Percentiles rank a stretch among this genome's conserved stretches.
Conservation (phyloP, 2,888 invertebrate species). For the Meteorus colon region DNA sequence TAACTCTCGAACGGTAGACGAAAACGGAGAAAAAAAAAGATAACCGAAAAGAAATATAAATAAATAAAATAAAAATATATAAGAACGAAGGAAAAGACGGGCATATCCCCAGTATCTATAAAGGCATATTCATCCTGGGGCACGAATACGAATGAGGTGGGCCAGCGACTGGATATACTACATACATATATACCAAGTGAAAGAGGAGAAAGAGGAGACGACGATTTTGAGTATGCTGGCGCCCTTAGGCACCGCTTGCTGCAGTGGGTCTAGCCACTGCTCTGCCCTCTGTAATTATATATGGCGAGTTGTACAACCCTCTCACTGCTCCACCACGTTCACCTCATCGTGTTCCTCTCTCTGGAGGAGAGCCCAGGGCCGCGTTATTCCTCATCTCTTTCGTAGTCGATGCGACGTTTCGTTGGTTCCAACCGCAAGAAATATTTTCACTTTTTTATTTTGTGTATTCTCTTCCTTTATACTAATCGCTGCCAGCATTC, state of each 20-base stretch:
- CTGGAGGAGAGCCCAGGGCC: conserved; percentile 22
- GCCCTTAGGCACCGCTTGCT: conserved; percentile 64
- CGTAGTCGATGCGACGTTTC: conserved; percentile 36
- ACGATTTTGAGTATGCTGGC: conserved; percentile 63
- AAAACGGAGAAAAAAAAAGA: conserved; percentile 31
- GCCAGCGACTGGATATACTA: conserved; percentile 17
- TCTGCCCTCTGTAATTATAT: conserved; percentile 68
- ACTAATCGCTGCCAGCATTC: conserved; percentile 9
- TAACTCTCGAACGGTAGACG: conserved; percentile 41
- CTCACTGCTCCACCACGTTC: conserved; percentile 36
- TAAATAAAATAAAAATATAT: conserved; percentile 14
- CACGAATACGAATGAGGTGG: conserved; percentile 68
- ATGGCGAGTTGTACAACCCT: conserved; percentile 50
- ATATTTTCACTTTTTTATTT: conserved; percentile 40
- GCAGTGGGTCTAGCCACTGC: conserved; percentile 68
- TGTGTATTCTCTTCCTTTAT: conserved; percentile 28
- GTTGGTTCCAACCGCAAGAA: conserved; percentile 16
- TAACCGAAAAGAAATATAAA: conserved; percentile 16
- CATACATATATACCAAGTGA: conserved; percentile 24
- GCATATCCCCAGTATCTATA: conserved; percentile 54
- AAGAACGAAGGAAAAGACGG: conserved; percentile 48
- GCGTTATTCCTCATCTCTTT: conserved; percentile 50
- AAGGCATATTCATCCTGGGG: conserved; percentile 60
- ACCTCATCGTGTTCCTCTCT: conserved; percentile 11
- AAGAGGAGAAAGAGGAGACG: conserved; percentile 50